These are phyloP conservation scores for Penaeus monodon DNA, from an alignment of 2,888 invertebrate genomes.

Conservation along the genomic window DNA sequence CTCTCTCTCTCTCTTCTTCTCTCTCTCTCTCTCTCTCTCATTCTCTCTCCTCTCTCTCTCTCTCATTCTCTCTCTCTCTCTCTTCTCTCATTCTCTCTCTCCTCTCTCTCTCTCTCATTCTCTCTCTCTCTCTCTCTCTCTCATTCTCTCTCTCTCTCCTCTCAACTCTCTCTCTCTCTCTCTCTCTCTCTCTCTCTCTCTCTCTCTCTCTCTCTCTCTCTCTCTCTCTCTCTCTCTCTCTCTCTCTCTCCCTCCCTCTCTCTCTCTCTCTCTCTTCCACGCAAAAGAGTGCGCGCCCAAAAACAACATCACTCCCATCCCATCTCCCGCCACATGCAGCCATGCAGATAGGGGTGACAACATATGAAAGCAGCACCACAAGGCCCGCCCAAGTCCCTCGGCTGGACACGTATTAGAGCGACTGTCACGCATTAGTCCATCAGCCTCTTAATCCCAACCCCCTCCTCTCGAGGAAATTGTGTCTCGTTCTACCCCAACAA, in stretches of 20 bases:
- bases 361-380: too few relatives aligned
- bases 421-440: too few relatives aligned
- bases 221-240: neutral
- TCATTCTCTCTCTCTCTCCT: neutral
- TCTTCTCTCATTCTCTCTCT: neutral
- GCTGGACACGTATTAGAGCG: too few relatives aligned
- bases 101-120: neutral
- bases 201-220: neutral
- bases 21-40: neutral
- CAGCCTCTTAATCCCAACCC: too few relatives aligned
- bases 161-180: neutral
- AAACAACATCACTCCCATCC: too few relatives aligned
- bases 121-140: neutral
- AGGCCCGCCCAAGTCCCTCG: too few relatives aligned
- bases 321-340: too few relatives aligned
- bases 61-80: neutral
- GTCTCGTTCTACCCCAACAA: too few relatives aligned
- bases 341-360: too few relatives aligned
- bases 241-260: neutral
- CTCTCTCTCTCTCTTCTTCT: neutral
- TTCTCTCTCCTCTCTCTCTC: constrained; percentile 2
- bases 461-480: too few relatives aligned
- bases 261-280: too few relatives aligned
- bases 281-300: too few relatives aligned
- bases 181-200: neutral